A percentile compares a stretch with the other conserved stretches of the same genome.
Evolutionary conservation across 92 coral and sea anemone genomes (phyloP).

Genomic region (Anthopleura xanthogrammica): DNA sequence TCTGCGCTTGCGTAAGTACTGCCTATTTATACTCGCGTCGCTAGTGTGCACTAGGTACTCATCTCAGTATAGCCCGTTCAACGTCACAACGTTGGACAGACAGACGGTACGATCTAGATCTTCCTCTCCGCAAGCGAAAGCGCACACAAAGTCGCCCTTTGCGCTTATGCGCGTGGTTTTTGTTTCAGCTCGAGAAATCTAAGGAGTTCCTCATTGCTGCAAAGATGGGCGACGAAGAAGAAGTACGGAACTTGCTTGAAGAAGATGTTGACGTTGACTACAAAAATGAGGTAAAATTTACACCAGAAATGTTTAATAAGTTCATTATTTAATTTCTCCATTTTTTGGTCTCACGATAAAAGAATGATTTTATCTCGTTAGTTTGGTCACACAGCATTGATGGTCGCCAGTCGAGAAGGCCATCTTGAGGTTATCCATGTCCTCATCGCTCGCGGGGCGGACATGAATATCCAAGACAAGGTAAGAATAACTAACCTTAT

Average conservation of each 20-base stretch:
- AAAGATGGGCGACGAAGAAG: conserved; percentile 69
- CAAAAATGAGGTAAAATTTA: conserved; percentile 66
- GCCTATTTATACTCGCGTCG: too few species aligned
- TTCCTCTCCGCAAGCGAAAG: too few species aligned
- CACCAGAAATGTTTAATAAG: too few species aligned
- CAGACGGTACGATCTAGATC: too few species aligned
- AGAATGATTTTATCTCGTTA: neutral
- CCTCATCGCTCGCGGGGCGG: conserved; percentile 55
- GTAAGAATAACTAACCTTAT: conserved; percentile 17
- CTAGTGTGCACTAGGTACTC: too few species aligned
- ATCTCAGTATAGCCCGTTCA: too few species aligned
- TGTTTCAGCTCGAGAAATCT: conserved; percentile 55
- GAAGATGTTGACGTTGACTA: conserved; percentile 72
- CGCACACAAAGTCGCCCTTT: too few species aligned
- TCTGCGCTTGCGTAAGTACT: too few species aligned
- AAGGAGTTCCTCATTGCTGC: conserved; percentile 74
- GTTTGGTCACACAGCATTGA: conserved; percentile 80
- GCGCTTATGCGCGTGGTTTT: neutral
- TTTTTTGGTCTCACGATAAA: too few species aligned
- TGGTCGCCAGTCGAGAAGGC: conserved; percentile 82
- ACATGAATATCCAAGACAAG: conserved; percentile 70
- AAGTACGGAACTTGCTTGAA: conserved; percentile 43
- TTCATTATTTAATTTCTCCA: neutral
- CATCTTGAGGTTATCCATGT: conserved; percentile 58
- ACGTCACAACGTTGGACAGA: too few species aligned